A percentile compares a stretch with the other conserved stretches of the same genome.
These are phyloP conservation scores for Lophius piscatorius DNA, from an alignment of 2,113 vertebrate species.

Conservation along the genomic window DNA sequence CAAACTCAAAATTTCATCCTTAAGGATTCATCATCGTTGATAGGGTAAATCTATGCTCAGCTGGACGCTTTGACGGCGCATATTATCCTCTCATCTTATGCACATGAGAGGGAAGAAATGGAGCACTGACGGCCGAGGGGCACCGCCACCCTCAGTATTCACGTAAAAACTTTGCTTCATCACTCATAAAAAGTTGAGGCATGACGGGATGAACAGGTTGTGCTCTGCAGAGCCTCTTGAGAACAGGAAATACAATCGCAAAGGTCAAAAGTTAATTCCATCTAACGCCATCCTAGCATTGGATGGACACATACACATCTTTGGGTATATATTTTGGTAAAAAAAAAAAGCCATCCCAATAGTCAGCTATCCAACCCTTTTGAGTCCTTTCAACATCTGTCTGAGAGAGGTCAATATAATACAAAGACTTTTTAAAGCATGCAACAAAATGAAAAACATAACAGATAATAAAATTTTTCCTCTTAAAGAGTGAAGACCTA, in stretches of 20 bases:
- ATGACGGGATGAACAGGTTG: conserved; percentile 48
- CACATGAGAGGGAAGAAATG: conserved; percentile 10
- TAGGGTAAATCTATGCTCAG: conserved; percentile 1
- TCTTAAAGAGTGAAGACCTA: conserved; percentile 91
- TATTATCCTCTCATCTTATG: conserved; percentile 11
- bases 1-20: conserved; percentile 27
- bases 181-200: conserved; percentile 51
- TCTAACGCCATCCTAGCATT: conserved; percentile 73
- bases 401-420: conserved; percentile 64
- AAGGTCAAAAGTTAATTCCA: conserved; percentile 79
- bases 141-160: conserved; percentile 2
- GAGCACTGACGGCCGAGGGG: conserved; percentile 25
- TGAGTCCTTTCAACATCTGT: conserved; percentile 66
- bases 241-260: conserved; percentile 82
- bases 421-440: conserved; percentile 77
- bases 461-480: conserved; percentile 75
- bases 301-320: conserved; percentile 70
- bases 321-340: conserved; percentile 74
- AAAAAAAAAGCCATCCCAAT: conserved; percentile 50
- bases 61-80: conserved; percentile 16
- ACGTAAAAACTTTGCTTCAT: conserved; percentile 16
- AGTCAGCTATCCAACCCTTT: conserved; percentile 58
- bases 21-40: not conserved
- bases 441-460: conserved; percentile 70
- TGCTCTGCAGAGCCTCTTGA: conserved; percentile 66